These are phyloP conservation scores for Merops nubicus DNA, from an alignment of 2,113 vertebrate species.

Conservation along the genomic window DNA sequence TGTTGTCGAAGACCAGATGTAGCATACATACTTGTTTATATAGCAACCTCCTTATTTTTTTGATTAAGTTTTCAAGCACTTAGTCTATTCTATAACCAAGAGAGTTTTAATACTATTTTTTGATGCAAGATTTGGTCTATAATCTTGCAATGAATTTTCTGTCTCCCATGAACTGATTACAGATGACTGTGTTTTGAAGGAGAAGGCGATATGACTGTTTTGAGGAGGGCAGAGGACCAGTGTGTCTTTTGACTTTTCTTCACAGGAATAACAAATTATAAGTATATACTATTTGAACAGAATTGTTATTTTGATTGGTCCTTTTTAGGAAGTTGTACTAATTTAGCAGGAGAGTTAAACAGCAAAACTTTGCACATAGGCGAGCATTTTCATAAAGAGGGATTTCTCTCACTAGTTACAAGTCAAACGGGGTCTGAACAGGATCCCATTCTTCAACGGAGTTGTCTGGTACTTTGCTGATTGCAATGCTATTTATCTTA, in stretches of 20 bases:
- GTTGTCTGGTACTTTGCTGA: not conserved
- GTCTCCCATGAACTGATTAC: not conserved
- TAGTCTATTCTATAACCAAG: not conserved
- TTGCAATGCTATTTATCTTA: not conserved
- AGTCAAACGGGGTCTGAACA: not conserved
- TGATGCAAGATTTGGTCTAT: not conserved
- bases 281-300: not conserved
- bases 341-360: not conserved
- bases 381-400: accelerated
- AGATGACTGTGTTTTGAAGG: not conserved
- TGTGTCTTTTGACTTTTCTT: not conserved
- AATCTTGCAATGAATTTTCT: not conserved
- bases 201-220: not conserved
- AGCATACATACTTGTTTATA: not conserved
- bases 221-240: not conserved
- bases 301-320: not conserved
- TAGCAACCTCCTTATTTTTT: not conserved
- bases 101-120: not conserved
- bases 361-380: not conserved
- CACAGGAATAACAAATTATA: not conserved
- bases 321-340: not conserved
- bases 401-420: not conserved
- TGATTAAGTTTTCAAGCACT: not conserved
- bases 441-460: not conserved
- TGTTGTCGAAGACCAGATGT: not conserved